These are phyloP conservation scores for Eucidaris tribuloides DNA, from an alignment of 35 echinoderm and acorn worm species.

Conservation along the genomic window DNA sequence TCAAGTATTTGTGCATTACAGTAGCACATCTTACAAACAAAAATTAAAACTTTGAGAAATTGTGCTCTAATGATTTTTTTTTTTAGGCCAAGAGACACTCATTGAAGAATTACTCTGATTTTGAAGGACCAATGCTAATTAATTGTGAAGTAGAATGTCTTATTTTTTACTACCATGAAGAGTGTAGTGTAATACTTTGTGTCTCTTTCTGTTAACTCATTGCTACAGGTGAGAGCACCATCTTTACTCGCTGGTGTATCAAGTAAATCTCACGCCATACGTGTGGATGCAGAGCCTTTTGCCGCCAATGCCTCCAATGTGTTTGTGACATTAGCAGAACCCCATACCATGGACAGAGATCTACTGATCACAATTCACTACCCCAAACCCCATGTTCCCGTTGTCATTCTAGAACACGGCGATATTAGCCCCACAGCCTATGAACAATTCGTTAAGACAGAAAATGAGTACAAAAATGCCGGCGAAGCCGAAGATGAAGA, in stretches of 20 bases:
- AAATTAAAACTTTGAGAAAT: no score
- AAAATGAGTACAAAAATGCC: constrained; percentile 57
- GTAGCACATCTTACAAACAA: no score
- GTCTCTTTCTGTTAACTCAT: no score
- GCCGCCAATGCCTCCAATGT: constrained; percentile 95
- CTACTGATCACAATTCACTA: constrained; percentile 76
- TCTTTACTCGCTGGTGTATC: constrained; percentile 86
- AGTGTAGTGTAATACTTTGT: no score
- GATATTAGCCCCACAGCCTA: constrained; percentile 91
- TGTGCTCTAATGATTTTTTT: no score
- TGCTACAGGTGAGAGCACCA: constrained; percentile 46
- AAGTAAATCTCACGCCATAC: constrained; percentile 75
- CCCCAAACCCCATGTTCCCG: constrained; percentile 75
- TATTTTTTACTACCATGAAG: no score
- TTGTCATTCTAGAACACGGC: constrained; percentile 93
- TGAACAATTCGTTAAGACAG: constrained; percentile 84
- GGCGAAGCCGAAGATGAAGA: constrained; percentile 34
- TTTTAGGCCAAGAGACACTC: no score
- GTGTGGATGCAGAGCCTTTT: constrained; percentile 98
- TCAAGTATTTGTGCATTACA: no score
- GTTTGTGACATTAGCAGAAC: constrained; percentile 93
- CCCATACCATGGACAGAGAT: constrained; percentile 83
- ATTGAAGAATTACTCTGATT: no score
- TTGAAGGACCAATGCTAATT: no score
- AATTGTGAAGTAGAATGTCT: no score